phyloP scores from a whole-genome alignment of 2,888 invertebrate species.

The Teleiodes luculella region DNA sequence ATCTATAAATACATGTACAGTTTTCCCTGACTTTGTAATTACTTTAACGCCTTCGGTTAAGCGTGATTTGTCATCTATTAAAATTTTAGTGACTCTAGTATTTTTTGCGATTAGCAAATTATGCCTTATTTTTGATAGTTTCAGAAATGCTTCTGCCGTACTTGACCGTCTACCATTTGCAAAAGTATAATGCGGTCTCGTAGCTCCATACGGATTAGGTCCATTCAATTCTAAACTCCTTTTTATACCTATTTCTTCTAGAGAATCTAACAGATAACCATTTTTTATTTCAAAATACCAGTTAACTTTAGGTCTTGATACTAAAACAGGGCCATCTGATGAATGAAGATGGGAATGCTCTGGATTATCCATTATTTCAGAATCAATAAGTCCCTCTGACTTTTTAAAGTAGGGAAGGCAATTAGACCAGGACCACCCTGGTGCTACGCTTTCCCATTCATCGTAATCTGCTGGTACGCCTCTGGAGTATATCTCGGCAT shows the following conservation, averaged over 20 bases:
- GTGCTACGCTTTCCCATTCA: conserved; percentile 34
- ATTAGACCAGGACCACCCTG: conserved; percentile 39
- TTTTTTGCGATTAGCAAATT: conserved; percentile 55
- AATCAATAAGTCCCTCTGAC: conserved; percentile 38
- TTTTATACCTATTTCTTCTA: conserved; percentile 38
- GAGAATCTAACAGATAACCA: conserved; percentile 31
- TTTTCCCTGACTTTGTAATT: conserved; percentile 34
- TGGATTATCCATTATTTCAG: conserved; percentile 27
- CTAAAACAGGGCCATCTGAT: conserved; percentile 33
- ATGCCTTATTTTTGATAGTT: conserved; percentile 37
- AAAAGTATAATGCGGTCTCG: conserved; percentile 28
- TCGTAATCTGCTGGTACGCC: conserved; percentile 41
- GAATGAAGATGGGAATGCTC: conserved; percentile 35
- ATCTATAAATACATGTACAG: conserved; percentile 41
- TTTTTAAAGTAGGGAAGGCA: conserved; percentile 40
- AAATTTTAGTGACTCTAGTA: conserved; percentile 49
- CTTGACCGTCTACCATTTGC: conserved; percentile 56
- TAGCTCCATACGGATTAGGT: conserved; percentile 22
- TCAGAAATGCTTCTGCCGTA: conserved; percentile 58
- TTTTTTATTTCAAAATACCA: conserved; percentile 28
- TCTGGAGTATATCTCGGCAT: conserved; percentile 37
- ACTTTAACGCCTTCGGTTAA: conserved; percentile 52
- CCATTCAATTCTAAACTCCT: conserved; percentile 37
- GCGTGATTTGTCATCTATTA: conserved; percentile 41
- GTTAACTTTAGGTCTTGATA: conserved; percentile 36